These are phyloP conservation scores for Semaprochilodus insignis DNA, from an alignment of 2,797 vertebrate genomes.

Conservation along the genomic window DNA sequence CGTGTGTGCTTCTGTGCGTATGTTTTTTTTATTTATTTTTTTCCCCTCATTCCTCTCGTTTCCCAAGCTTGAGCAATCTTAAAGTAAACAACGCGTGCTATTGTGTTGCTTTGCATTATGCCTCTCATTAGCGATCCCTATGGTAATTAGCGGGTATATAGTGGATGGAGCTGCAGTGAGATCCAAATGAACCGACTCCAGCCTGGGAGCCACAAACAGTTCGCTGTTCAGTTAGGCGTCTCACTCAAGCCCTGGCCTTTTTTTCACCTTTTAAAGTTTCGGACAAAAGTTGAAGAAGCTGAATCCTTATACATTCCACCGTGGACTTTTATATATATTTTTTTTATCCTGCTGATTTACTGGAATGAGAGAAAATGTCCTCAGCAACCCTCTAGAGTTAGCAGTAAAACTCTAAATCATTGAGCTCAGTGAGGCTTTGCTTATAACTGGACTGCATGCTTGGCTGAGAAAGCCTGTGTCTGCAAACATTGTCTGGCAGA, in stretches of 20 bases:
- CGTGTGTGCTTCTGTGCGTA: slow-evolving; percentile 35
- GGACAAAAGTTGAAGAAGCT: slow-evolving; percentile 15
- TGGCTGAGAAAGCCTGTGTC: slow-evolving; percentile 27
- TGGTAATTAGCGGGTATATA: slow-evolving; percentile 76
- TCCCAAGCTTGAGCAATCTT: slow-evolving; percentile 73
- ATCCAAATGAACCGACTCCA: slow-evolving; percentile 7
- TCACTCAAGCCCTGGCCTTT: slow-evolving; percentile 1
- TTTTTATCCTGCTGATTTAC: slow-evolving; percentile 22
- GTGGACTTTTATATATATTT: background rate
- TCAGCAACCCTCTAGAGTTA: slow-evolving; percentile 26
- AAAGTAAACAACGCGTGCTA: slow-evolving; percentile 79
- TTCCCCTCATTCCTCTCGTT: slow-evolving; percentile 35
- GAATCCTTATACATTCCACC: slow-evolving; percentile 34
- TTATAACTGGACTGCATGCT: slow-evolving; percentile 34
- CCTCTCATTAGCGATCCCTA: slow-evolving; percentile 77
- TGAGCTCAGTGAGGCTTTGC: slow-evolving; percentile 42
- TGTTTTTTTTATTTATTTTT: slow-evolving; percentile 39
- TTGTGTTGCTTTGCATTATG: slow-evolving; percentile 79
- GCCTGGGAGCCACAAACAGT: slow-evolving; percentile 20
- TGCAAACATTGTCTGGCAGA: background rate
- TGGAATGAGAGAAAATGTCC: slow-evolving; percentile 41
- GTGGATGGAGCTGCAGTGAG: slow-evolving; percentile 38
- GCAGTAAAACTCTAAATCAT: slow-evolving; percentile 26
- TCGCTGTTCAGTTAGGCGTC: slow-evolving; percentile 37
- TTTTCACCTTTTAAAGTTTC: slow-evolving; percentile 19